phyloP scores from a whole-genome alignment of 2,888 invertebrate species.

The Geophilus truncorum region DNA sequence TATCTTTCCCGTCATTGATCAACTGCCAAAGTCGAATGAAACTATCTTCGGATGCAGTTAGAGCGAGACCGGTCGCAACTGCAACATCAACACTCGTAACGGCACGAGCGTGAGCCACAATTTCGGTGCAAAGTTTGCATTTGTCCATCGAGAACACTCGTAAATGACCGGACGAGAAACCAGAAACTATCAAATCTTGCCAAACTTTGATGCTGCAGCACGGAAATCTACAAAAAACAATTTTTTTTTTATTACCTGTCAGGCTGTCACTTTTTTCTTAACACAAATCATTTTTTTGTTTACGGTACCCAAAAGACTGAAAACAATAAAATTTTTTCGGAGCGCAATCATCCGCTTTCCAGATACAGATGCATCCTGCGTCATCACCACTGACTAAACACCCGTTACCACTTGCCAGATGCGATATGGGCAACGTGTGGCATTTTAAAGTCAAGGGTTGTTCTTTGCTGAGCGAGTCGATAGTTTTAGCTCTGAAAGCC shows the following conservation, averaged over 20 bases:
- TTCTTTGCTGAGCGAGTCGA: background rate
- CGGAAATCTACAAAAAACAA: background rate
- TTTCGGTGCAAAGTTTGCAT: background rate
- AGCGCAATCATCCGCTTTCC: background rate
- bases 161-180: background rate
- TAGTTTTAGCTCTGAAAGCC: background rate
- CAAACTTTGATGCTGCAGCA: background rate
- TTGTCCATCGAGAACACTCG: background rate
- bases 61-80: background rate
- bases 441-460: background rate
- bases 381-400: background rate
- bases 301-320: background rate
- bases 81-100: background rate
- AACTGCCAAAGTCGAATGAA: background rate
- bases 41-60: constrained; percentile 13
- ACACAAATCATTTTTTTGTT: background rate
- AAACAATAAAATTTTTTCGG: background rate
- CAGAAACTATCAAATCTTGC: background rate
- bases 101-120: background rate
- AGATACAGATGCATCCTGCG: background rate
- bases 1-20: background rate
- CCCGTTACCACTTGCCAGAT: background rate
- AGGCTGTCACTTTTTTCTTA: background rate
- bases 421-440: background rate
- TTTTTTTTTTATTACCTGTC: background rate